Percentiles rank a stretch among this genome's conserved stretches.
Evolutionary conservation across 2,888 invertebrate species (phyloP).

Genomic region (Oeneis ivallda): DNA sequence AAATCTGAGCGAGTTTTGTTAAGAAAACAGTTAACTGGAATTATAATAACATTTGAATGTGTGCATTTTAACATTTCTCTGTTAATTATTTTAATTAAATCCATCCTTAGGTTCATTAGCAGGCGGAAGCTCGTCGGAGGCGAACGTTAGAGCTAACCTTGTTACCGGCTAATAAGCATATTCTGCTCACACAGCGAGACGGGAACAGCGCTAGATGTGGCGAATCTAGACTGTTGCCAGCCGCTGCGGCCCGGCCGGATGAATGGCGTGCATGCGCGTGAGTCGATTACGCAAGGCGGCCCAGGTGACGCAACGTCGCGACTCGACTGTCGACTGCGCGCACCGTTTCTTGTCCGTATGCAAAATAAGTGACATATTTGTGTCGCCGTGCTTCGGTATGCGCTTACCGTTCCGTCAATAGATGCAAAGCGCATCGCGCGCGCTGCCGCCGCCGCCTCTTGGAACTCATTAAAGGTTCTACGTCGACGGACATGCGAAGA

Average conservation of each 20-base stretch:
- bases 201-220: conserved; percentile 43
- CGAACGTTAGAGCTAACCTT: conserved; percentile 36
- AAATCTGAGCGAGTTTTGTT: conserved; percentile 15
- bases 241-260: conserved; percentile 57
- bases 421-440: conserved; percentile 43
- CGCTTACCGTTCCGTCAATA: conserved; percentile 59
- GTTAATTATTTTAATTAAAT: conserved; percentile 35
- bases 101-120: conserved; percentile 32
- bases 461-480: background rate
- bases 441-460: background rate
- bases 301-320: conserved; percentile 71
- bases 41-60: conserved; percentile 15
- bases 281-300: conserved; percentile 51
- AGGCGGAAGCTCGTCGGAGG: conserved; percentile 33
- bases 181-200: conserved; percentile 41
- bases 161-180: conserved; percentile 38
- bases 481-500: background rate
- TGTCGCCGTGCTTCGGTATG: conserved; percentile 55
- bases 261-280: conserved; percentile 73
- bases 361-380: conserved; percentile 72
- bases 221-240: conserved; percentile 60
- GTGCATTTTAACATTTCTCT: conserved; percentile 22
- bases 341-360: conserved; percentile 74
- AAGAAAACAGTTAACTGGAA: conserved; percentile 18
- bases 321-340: conserved; percentile 47